phyloP scores from a whole-genome alignment of 2,113 vertebrate genomes.

The Beaufortia kweichowensis region DNA sequence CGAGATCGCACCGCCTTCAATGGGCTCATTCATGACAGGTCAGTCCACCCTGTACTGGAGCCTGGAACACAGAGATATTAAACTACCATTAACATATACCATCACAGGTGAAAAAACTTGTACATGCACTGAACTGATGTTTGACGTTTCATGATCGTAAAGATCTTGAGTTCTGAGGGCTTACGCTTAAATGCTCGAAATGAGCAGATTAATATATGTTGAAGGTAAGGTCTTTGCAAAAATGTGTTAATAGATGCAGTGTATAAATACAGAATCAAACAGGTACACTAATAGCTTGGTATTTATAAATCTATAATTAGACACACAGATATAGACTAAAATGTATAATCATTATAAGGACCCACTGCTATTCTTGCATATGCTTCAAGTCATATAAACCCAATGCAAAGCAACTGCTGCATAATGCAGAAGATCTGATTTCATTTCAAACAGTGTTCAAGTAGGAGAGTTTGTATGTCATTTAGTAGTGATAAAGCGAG shows the following conservation, averaged over 20 bases:
- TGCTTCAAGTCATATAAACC: neutral
- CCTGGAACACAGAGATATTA: constrained; percentile 10
- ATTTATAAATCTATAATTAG: neutral
- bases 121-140: neutral
- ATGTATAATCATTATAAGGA: too few species aligned
- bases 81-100: neutral
- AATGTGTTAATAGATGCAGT: too few species aligned
- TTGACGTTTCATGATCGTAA: neutral
- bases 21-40: constrained; percentile 93
- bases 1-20: constrained; percentile 94
- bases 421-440: neutral
- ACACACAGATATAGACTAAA: neutral
- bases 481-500: neutral
- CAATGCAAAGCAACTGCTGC: neutral
- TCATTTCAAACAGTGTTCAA: neutral
- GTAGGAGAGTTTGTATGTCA: too few species aligned
- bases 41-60: constrained; percentile 52
- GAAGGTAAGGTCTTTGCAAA: too few species aligned
- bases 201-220: too few species aligned
- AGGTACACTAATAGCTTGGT: too few species aligned
- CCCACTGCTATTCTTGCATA: neutral
- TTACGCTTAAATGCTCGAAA: too few species aligned
- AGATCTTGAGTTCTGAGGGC: too few species aligned
- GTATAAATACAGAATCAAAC: too few species aligned
- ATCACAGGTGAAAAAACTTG: neutral